Base-by-base conservation (phyloP, 2,113 vertebrate species). In the Phyllopteryx taeniolatus region DNA sequence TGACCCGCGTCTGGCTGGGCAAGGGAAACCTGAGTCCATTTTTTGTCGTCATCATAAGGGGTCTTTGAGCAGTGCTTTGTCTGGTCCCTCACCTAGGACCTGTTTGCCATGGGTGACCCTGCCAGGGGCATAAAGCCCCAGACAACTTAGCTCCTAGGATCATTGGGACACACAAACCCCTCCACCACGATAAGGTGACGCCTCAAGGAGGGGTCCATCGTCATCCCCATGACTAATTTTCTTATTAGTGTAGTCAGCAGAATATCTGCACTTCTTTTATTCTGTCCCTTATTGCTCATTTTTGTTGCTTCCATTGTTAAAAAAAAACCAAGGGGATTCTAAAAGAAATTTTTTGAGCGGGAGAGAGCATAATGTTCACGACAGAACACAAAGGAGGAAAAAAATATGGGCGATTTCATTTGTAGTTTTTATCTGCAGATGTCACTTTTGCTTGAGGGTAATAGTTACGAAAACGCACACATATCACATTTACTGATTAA, bases 251-350 rank as follows among this genome's bases (percentile, higher is more conserved):
- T 8, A 43, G 54, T 68, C 65, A 69, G 71, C 68, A 65, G 11
- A 74, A 74, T 67, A 79, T 60, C 20, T 51, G 72, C 67, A 33
- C 15, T 53, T 19, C 19, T 7, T 5, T 17, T 15, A 22, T 64
- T n/a, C 11, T 60, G 27, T 66, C 31, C 49, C 66, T 27, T 35
- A 46, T 46, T 46, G 27, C 64, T 63, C 15, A 68, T 10, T 20
- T 20, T n/a, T 27, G 22, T 19, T 15, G 42, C 17, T 54, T 66
- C 63, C 4, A 12, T 75, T 79, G 51, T 72, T 85, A 76, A 85
- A 81, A 80, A 83, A 83, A 83, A n/a, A n/a, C n/a, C 61, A 80
- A 64, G 46, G 1, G 2, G 53, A 74, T 62, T 65, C 44, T 76
- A 59, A 77, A 27, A 60, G 51, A 65, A 73, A 22, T 56, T 22